phyloP scores from a whole-genome alignment of 35 echinoderm and acorn worm species.

The Heliocidaris tuberculata region DNA sequence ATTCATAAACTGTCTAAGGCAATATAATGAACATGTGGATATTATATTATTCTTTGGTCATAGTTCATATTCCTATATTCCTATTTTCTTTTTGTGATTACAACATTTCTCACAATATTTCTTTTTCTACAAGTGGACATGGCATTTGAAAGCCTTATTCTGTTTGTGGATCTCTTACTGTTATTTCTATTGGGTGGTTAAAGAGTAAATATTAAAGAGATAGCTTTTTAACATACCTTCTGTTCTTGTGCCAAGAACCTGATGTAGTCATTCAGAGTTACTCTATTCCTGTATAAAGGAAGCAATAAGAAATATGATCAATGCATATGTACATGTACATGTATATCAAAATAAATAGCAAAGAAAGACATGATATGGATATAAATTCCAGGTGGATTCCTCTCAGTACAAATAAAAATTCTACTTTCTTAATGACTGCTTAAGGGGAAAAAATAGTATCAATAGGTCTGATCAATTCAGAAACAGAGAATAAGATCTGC shows the following conservation, averaged over 20 bases:
- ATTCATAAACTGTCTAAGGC: too few relatives aligned
- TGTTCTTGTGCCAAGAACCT: conserved; percentile 82
- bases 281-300: conserved; percentile 60
- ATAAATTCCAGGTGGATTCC: neutral
- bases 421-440: neutral
- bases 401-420: neutral
- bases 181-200: too few relatives aligned
- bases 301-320: neutral
- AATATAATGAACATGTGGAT: too few relatives aligned
- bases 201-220: too few relatives aligned
- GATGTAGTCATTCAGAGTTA: conserved; percentile 67
- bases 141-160: too few relatives aligned
- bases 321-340: neutral
- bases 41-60: too few relatives aligned
- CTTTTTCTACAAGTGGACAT: too few relatives aligned
- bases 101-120: too few relatives aligned
- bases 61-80: too few relatives aligned
- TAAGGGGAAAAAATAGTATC: neutral
- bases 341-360: neutral
- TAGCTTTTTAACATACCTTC: conserved; percentile 54
- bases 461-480: neutral
- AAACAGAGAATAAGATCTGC: too few relatives aligned
- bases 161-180: too few relatives aligned
- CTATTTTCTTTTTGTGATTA: too few relatives aligned
- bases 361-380: neutral